Conservation (phyloP, 1,140 invertebrate species). For the Cyphomyrmex costatus region DNA sequence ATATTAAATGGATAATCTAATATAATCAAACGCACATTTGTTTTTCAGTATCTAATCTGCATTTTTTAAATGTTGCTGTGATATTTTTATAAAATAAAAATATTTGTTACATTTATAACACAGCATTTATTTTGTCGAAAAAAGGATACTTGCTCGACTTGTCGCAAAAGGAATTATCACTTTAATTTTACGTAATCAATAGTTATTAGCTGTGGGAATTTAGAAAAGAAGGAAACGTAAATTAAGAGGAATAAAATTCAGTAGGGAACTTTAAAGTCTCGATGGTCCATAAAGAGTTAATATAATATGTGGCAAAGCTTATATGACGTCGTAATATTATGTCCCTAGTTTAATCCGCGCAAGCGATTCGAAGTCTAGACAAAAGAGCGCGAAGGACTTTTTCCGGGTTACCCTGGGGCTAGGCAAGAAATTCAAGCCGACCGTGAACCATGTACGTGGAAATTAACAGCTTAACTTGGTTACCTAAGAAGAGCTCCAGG, state of each 20-base stretch:
- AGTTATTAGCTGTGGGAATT: neutral
- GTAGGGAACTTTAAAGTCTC: neutral
- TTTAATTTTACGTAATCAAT: neutral
- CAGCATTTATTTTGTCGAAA: too few species aligned
- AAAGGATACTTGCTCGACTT: too few species aligned
- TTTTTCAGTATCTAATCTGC: neutral
- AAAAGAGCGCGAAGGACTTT: constrained; percentile 56
- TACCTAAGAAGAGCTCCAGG: constrained; percentile 72
- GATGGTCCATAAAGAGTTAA: constrained; percentile 40
- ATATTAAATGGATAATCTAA: neutral
- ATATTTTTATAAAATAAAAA: constrained; percentile 13
- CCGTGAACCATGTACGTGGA: constrained; percentile 73
- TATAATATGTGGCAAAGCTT: constrained; percentile 39
- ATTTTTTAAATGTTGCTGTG: neutral
- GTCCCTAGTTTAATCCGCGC: constrained; percentile 50
- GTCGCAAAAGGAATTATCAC: neutral
- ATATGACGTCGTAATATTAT: constrained; percentile 58
- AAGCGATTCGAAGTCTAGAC: constrained; percentile 36
- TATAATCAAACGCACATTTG: neutral
- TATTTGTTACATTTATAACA: neutral
- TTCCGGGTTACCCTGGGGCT: constrained; percentile 34
- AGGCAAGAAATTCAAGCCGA: constrained; percentile 75
- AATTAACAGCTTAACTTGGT: constrained; percentile 77
- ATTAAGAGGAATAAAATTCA: constrained; percentile 19
- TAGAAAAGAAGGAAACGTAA: constrained; percentile 6